Evolutionary conservation across 2,797 vertebrate genomes (phyloP), one percentile per base, ranked within the genome.

Genomic region (Gila robusta): DNA sequence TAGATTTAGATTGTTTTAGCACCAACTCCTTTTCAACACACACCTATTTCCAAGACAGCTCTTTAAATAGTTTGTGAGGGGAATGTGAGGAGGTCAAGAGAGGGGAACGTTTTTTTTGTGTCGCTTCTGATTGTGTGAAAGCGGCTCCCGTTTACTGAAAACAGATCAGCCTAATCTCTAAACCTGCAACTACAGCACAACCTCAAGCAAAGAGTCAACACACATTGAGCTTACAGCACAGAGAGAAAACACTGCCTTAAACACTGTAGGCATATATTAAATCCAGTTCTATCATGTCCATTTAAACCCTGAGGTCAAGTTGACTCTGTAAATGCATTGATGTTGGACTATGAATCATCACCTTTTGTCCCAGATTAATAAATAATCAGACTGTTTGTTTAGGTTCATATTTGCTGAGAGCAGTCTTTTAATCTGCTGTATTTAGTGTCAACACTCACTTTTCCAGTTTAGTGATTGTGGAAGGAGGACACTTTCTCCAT

Each of bases 111-210:
- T 67, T 67, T 78, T 17, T 39, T 37, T 19, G 7, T 79, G 49
- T 56, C 11, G 5, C 44, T 78, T 84, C 74, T 82, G 79, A 69
- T 82, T 79, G 66, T 70, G 71, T 84, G 41, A 86, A 77, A 80
- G 85, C 47, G 5, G n/a, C 72, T 78, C 16, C 28, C 44, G 64
- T 88, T 88, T 88, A 66, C 87, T 28, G 80, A n/a, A 71, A 82
- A 79, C 69, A 54, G 37, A 54, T 52, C 64, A 67, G 26, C 59
- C 74, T 84, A n/a, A 69, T 78, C 71, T 84, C 70, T 82, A 86
- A 88, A 62, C 37, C 67, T 73, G 49, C n/a, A 49, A 52, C 64
- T 59, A 44, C 62, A 71, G 74, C 71, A 87, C 52, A 56, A 64
- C 32, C 41, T 54, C 11, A 86, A 19, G 49, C 70, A 82, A 80